Percentiles rank a stretch among this genome's conserved stretches.
Evolutionary conservation across 2,113 vertebrate genomes (phyloP).

Genomic region (Centropristis striata): DNA sequence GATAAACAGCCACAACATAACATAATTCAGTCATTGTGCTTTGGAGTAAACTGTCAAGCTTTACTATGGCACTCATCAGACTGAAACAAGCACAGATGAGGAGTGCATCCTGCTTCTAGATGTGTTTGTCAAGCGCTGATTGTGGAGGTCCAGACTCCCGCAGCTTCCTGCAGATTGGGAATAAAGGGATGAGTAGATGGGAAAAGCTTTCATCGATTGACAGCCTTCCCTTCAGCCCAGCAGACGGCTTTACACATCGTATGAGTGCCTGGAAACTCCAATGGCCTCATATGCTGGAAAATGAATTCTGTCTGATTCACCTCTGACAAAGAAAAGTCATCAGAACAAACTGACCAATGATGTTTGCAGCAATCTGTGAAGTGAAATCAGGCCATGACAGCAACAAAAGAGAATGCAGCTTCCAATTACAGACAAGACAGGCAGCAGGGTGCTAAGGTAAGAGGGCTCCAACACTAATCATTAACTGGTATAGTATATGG

Average conservation of each 20-base stretch:
- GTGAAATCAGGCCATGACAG: background rate
- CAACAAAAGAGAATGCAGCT: background rate
- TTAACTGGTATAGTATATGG: too few species aligned
- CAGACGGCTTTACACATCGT: constrained; percentile 21
- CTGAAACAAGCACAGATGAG: background rate
- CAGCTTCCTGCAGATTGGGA: constrained; percentile 3
- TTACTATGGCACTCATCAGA: background rate
- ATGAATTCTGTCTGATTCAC: constrained; percentile 21
- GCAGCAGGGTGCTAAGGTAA: background rate
- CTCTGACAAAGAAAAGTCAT: constrained; percentile 9
- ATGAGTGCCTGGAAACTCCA: constrained; percentile 42
- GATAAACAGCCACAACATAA: background rate
- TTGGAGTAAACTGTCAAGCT: background rate
- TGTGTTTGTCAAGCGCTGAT: background rate
- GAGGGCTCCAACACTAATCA: background rate
- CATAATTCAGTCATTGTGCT: background rate
- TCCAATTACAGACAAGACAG: background rate
- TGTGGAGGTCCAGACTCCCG: constrained; percentile 13
- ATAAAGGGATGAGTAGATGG: constrained; percentile 27
- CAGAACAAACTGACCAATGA: background rate
- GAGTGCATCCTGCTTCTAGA: background rate
- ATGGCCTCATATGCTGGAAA: constrained; percentile 23
- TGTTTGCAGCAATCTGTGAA: background rate
- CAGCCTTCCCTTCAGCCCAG: constrained; percentile 8
- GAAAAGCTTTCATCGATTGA: constrained; percentile 40